Conservation (phyloP, 1,140 invertebrate species). For the Pseudobourletiella spinata region DNA sequence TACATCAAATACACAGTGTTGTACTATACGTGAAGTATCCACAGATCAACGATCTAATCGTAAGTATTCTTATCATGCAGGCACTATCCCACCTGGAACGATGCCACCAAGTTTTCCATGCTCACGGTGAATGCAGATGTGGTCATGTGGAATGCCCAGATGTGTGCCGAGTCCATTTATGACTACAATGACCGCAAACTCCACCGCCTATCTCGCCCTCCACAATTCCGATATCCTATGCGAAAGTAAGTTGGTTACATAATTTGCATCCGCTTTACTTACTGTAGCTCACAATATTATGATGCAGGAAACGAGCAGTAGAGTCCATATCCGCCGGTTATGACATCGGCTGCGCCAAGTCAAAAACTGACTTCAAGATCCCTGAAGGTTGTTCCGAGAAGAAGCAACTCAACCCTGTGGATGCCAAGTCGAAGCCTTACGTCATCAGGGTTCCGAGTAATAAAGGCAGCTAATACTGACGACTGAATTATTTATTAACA, state of each 20-base stretch:
- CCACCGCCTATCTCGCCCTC: background rate
- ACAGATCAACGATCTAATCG: too few species aligned
- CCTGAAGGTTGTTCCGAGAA: too few species aligned
- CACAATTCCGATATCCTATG: background rate
- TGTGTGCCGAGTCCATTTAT: constrained; percentile 1
- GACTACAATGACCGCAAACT: background rate
- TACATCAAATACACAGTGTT: background rate
- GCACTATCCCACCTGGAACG: background rate
- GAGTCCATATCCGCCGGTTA: background rate
- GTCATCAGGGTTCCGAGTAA: too few species aligned
- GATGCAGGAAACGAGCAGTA: background rate
- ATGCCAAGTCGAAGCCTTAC: too few species aligned
- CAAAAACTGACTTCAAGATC: background rate
- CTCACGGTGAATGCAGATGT: background rate
- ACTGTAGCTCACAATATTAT: background rate
- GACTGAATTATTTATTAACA: too few species aligned
- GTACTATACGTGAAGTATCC: background rate
- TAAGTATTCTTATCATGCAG: too few species aligned
- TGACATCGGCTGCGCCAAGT: background rate
- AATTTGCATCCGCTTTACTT: background rate
- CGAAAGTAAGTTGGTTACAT: constrained; percentile 5
- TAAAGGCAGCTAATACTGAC: too few species aligned
- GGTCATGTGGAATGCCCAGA: background rate
- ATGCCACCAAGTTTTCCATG: background rate
- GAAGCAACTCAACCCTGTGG: too few species aligned